Conservation (phyloP, 1,140 invertebrate species). For the Dendroctonus ponderosae region DNA sequence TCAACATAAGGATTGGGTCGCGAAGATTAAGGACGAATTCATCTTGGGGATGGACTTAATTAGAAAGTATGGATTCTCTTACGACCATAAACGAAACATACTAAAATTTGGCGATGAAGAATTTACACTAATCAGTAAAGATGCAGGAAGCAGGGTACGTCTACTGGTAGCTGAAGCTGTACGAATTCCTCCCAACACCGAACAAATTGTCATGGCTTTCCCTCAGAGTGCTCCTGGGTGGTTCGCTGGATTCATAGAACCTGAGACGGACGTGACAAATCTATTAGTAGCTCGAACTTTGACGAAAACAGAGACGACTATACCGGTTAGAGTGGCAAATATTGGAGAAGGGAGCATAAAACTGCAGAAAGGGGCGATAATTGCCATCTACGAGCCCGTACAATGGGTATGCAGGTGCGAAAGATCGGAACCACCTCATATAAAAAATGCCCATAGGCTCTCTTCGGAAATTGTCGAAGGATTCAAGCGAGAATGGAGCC, state of each 20-base stretch:
- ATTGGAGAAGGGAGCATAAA: not conserved
- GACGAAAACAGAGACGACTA: not conserved
- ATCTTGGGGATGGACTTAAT: too few relatives aligned
- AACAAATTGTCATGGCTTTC: not conserved
- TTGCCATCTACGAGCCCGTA: not conserved
- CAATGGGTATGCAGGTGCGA: not conserved
- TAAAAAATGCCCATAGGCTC: not conserved
- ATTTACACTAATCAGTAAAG: too few relatives aligned
- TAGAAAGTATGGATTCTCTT: too few relatives aligned
- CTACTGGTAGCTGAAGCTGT: too few relatives aligned
- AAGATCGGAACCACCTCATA: too few relatives aligned
- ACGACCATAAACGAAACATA: too few relatives aligned
- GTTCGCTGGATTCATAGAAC: not conserved
- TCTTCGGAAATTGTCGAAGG: too few relatives aligned
- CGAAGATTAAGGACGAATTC: too few relatives aligned
- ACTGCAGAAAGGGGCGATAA: too few relatives aligned
- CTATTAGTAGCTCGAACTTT: not conserved
- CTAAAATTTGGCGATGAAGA: too few relatives aligned
- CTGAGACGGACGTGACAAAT: not conserved
- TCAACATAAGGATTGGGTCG: too few relatives aligned
- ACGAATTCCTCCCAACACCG: not conserved
- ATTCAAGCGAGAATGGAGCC: not conserved
- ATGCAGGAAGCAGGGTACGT: too few relatives aligned
- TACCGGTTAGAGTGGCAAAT: not conserved
- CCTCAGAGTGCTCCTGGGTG: not conserved